A percentile compares a stretch with the other conserved stretches of the same genome.
Conservation (phyloP, 2,113 vertebrate genomes). For the Hippocampus guttulatus region DNA sequence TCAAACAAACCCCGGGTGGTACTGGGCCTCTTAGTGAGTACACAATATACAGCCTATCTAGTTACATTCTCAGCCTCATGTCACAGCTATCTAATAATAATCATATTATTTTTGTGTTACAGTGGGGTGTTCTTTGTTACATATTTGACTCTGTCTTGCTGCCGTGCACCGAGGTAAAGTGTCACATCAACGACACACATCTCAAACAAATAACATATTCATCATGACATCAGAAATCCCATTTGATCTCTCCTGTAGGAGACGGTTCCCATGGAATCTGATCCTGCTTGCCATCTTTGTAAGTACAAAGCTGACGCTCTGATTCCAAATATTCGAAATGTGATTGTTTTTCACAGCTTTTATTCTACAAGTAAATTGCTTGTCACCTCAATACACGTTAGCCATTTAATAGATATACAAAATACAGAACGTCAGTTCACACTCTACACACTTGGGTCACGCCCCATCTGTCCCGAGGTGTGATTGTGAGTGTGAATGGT, state of each 20-base stretch:
- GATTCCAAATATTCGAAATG: not conserved
- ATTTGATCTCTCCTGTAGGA: conserved; percentile 68
- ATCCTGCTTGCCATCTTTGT: conserved; percentile 89
- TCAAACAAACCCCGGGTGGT: conserved; percentile 86
- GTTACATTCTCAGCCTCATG: not conserved
- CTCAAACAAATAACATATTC: not conserved
- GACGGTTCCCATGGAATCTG: conserved; percentile 90
- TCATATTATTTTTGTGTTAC: conserved; percentile 25
- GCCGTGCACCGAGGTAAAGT: conserved; percentile 80
- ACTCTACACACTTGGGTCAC: too few species aligned
- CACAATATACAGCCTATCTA: not conserved
- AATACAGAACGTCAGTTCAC: too few species aligned
- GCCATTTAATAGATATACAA: not conserved
- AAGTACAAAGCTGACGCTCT: conserved; percentile 57
- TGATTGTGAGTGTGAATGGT: too few species aligned
- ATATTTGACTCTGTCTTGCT: conserved; percentile 89
- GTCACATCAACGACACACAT: not conserved
- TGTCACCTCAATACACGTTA: not conserved
- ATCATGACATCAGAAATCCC: not conserved
- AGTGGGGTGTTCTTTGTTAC: conserved; percentile 89
- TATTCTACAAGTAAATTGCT: too few species aligned
- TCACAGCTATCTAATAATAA: conserved; percentile 2
- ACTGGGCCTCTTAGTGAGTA: conserved; percentile 96
- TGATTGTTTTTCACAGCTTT: not conserved
- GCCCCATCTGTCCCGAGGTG: too few species aligned